Conservation (phyloP, 2,888 invertebrate species). For the Pelosia muscerda region DNA sequence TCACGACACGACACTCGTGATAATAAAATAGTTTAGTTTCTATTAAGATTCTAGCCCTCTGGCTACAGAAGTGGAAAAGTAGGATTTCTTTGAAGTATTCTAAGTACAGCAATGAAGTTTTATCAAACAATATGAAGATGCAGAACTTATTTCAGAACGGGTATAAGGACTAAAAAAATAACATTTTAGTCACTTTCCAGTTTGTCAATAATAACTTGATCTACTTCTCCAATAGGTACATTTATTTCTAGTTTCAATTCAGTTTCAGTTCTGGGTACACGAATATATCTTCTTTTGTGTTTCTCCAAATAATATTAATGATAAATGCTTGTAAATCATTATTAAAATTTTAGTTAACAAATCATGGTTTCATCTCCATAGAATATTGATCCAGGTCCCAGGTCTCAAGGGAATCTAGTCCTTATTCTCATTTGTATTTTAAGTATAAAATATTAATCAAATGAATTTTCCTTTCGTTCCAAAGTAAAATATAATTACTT, state of each 20-base stretch:
- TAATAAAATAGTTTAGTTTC: constrained; percentile 7
- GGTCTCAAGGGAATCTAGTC: neutral
- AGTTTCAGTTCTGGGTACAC: neutral
- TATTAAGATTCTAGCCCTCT: neutral
- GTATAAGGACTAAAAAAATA: neutral
- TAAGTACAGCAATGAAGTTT: neutral
- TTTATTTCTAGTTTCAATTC: neutral
- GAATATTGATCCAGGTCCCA: neutral
- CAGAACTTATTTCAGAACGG: neutral
- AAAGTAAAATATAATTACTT: neutral
- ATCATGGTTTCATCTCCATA: neutral
- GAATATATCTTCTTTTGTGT: no score
- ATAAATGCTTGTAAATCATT: neutral
- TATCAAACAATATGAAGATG: neutral
- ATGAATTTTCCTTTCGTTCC: no score
- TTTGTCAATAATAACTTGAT: no score
- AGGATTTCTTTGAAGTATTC: neutral
- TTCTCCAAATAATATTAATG: neutral
- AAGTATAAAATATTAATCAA: neutral
- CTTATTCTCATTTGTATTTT: neutral
- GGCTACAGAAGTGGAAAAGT: neutral
- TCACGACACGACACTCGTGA: constrained; percentile 21
- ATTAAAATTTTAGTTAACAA: neutral
- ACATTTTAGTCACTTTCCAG: no score
- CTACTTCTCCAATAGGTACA: neutral